Conservation (phyloP, 2,888 invertebrate species). For the Gnatocerus cornutus region DNA sequence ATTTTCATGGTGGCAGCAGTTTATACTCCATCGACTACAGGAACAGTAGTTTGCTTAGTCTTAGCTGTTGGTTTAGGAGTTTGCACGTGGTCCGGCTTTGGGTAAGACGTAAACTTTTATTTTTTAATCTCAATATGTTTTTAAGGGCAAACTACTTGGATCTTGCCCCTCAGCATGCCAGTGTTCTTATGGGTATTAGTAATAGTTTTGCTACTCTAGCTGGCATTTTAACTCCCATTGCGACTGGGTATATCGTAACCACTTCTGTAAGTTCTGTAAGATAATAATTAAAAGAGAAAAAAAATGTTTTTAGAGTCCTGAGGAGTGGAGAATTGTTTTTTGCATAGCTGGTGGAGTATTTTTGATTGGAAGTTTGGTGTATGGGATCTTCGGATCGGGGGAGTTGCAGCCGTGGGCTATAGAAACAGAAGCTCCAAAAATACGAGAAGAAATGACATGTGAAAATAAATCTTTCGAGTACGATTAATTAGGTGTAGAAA, state of each 20-base stretch:
- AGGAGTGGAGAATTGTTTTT: constrained; percentile 87
- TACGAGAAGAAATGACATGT: neutral
- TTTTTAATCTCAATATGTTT: constrained; percentile 20
- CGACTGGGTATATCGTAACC: constrained; percentile 61
- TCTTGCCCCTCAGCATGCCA: constrained; percentile 92
- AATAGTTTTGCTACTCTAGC: constrained; percentile 94
- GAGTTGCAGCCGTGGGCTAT: constrained; percentile 88
- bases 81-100: constrained; percentile 94
- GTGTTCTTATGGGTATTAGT: constrained; percentile 92
- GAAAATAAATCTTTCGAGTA: neutral
- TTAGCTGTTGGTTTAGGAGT: constrained; percentile 93
- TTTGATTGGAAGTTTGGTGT: constrained; percentile 85
- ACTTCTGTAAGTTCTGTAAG: constrained; percentile 50
- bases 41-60: constrained; percentile 85
- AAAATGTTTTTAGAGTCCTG: constrained; percentile 52
- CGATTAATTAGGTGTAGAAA: constrained; percentile 1
- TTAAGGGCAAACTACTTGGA: constrained; percentile 88
- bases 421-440: neutral
- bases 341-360: constrained; percentile 86
- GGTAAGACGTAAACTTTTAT: constrained; percentile 72
- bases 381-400: constrained; percentile 86
- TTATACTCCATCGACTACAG: constrained; percentile 77
- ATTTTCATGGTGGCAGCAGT: constrained; percentile 90
- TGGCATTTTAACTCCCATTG: constrained; percentile 90
- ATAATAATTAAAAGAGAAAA: neutral